These are phyloP conservation scores for Avahi laniger DNA, from an alignment of 2,797 vertebrate species.

Conservation along the genomic window DNA sequence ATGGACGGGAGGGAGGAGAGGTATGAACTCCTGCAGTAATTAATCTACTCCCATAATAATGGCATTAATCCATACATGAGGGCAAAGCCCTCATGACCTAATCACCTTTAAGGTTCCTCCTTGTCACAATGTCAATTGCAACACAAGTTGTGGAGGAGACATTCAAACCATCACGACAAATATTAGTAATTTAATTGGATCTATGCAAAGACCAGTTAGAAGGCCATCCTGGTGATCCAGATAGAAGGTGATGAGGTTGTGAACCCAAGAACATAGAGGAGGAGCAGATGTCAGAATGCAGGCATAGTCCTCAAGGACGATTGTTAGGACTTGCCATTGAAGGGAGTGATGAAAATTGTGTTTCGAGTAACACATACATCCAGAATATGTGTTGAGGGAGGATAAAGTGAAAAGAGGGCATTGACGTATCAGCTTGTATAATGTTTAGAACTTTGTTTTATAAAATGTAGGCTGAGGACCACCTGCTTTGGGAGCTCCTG, in stretches of 20 bases:
- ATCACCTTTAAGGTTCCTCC: neutral
- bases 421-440: neutral
- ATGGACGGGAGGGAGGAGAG: neutral
- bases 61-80: neutral
- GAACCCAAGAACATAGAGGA: neutral
- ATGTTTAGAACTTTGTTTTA: neutral
- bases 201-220: neutral
- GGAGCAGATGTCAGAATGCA: neutral
- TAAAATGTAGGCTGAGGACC: neutral
- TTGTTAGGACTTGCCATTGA: neutral
- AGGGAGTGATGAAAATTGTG: neutral
- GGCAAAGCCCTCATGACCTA: neutral
- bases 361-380: neutral
- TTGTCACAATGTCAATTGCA: too few species aligned
- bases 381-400: neutral
- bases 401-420: neutral
- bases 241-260: neutral
- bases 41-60: neutral
- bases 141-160: neutral
- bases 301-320: neutral
- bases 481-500: neutral
- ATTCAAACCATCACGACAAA: neutral
- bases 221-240: neutral
- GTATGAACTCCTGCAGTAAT: neutral
- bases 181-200: neutral